Evolutionary conservation across 1,140 invertebrate species (phyloP), one percentile per base, ranked within the genome.

Genomic region (Drosophila sproati): DNA sequence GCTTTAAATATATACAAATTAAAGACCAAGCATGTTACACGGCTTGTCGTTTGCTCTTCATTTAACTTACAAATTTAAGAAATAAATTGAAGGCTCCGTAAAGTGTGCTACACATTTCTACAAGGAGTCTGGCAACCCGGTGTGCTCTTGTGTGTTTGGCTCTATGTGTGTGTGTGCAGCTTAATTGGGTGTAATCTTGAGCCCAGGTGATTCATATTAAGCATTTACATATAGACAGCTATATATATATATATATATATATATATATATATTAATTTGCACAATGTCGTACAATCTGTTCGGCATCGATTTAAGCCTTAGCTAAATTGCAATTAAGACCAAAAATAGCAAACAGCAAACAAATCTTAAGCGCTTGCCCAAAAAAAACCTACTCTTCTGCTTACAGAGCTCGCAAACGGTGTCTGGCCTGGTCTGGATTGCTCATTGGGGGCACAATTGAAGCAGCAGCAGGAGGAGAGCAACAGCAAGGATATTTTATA

Each of bases 291-390:
- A 12, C 50, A 73, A 69, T 74, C 34, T 67, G 54, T 43, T 10
- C 55, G 37, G 50, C 64, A 59, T 59, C 73, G 68, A 72, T 64
- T 73, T 67, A 83, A 74, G 69, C 39, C 60, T 43, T 8, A 10
- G 48, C 41, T 43, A 48, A 59, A 79, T 66, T 82, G 74, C 78
- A 82, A 78, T 86, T 86, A 82, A 79, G 62, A 48, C 54, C 61
- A 63, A 85, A 86, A 86, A 85, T 80, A 85, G 71, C 43, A 57
- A 51, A 51, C 54, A 61, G 8, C 31, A 45, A 52, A 73, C 67
- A 71, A 71, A 68, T 72, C 69, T 69, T 52, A 37, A 61, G 55
- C 39, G 12, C 50, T 60, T 45, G 20, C 12, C 43, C 31, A 29
- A 59, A 50, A 20, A 59, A 52, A 43, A 56, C 51, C 61, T 77